These are phyloP conservation scores for Apantesis nais DNA, from an alignment of 2,888 invertebrate genomes.

Conservation along the genomic window DNA sequence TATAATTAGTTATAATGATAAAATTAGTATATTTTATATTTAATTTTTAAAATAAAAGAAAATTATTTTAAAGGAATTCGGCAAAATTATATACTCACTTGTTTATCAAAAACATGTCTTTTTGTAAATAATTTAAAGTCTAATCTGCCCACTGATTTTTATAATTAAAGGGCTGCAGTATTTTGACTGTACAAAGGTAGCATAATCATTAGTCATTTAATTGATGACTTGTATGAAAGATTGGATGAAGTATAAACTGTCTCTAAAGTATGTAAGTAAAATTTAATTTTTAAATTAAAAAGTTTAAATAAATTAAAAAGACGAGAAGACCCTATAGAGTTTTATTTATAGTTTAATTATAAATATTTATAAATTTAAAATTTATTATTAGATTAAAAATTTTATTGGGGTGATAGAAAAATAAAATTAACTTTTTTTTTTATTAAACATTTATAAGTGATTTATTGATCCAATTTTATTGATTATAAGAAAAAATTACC, in stretches of 20 bases:
- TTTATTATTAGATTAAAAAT: slow-evolving; percentile 69
- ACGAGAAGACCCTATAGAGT: slow-evolving; percentile 93
- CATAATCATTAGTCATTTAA: slow-evolving; percentile 92
- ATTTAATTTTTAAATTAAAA: slow-evolving; percentile 86
- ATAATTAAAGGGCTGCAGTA: slow-evolving; percentile 91
- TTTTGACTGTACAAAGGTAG: slow-evolving; percentile 92
- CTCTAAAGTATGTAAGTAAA: slow-evolving; percentile 69
- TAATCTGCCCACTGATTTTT: slow-evolving; percentile 89
- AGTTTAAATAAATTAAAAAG: slow-evolving; percentile 88
- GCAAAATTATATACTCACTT: slow-evolving; percentile 88
- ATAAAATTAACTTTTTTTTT: slow-evolving; percentile 84
- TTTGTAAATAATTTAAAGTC: slow-evolving; percentile 87
- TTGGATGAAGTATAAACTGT: slow-evolving; percentile 88
- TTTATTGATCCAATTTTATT: slow-evolving; percentile 84
- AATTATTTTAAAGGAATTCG: slow-evolving; percentile 85
- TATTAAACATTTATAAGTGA: slow-evolving; percentile 70
- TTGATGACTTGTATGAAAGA: slow-evolving; percentile 92
- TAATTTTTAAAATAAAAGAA: slow-evolving; percentile 64
- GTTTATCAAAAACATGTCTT: slow-evolving; percentile 93
- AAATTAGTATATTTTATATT: slow-evolving; percentile 83
- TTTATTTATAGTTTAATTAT: slow-evolving; percentile 79
- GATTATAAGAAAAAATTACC: slow-evolving; percentile 90
- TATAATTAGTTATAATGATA: slow-evolving; percentile 83
- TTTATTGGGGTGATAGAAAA: slow-evolving; percentile 88
- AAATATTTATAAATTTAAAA: slow-evolving; percentile 64